phyloP scores from a whole-genome alignment of 2,888 invertebrate species.

The Molorchus minor region DNA sequence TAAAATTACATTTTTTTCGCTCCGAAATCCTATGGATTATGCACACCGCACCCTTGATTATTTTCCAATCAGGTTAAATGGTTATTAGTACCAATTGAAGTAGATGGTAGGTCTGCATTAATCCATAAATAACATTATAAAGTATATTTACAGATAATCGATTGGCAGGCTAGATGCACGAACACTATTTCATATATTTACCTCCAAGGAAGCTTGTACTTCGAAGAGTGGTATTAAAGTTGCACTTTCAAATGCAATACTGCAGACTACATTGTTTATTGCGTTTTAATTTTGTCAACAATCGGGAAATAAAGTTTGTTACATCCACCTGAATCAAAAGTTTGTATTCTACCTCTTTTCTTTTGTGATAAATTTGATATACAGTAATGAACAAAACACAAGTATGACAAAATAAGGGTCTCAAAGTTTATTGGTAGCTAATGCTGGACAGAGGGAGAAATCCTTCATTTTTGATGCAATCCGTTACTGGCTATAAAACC shows the following conservation, averaged over 20 bases:
- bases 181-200: constrained; percentile 1
- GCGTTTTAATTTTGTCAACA: not conserved
- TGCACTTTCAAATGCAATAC: too few relatives aligned
- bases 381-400: too few relatives aligned
- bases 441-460: too few relatives aligned
- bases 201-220: not conserved
- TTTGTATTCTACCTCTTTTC: too few relatives aligned
- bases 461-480: too few relatives aligned
- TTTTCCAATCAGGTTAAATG: constrained; percentile 40
- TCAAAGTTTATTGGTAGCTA: too few relatives aligned
- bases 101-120: constrained; percentile 21
- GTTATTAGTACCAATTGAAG: constrained; percentile 29
- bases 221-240: too few relatives aligned
- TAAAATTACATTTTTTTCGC: not conserved
- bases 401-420: too few relatives aligned
- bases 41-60: constrained; percentile 16
- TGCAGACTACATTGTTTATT: not conserved
- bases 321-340: too few relatives aligned
- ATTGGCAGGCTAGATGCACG: constrained; percentile 11
- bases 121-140: constrained; percentile 24
- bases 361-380: too few relatives aligned
- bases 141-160: constrained; percentile 18
- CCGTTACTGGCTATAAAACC: too few relatives aligned
- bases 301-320: not conserved
- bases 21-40: not conserved